A percentile compares a stretch with the other conserved stretches of the same genome.
These are phyloP conservation scores for Eledone cirrhosa DNA, from an alignment of 2,888 invertebrate species.

Conservation along the genomic window DNA sequence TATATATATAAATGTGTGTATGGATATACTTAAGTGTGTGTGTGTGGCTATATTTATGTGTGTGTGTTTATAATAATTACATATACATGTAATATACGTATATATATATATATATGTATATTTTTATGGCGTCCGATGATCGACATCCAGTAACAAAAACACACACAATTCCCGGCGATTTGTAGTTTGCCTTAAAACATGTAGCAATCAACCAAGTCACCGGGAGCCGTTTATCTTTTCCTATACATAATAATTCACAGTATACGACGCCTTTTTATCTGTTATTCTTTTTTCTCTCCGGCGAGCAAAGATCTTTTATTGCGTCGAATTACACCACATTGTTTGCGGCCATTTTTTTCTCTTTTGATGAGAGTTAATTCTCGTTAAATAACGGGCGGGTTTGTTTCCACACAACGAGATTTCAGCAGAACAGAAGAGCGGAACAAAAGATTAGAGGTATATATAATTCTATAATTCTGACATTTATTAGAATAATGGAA, in stretches of 20 bases:
- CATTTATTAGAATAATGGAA: background rate
- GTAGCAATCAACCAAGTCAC: constrained; percentile 1
- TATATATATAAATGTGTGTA: too few species aligned
- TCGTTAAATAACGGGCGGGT: constrained; percentile 26
- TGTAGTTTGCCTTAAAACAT: constrained; percentile 3
- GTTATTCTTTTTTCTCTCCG: background rate
- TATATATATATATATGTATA: background rate
- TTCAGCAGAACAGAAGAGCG: background rate
- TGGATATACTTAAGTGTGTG: too few species aligned
- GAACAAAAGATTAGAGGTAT: background rate
- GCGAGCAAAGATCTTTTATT: constrained; percentile 16
- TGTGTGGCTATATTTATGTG: too few species aligned
- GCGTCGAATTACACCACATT: constrained; percentile 26
- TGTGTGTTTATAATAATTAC: too few species aligned
- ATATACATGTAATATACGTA: too few species aligned
- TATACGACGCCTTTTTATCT: constrained; percentile 5
- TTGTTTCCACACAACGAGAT: constrained; percentile 17
- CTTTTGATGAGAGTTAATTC: constrained; percentile 24
- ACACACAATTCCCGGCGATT: constrained; percentile 22
- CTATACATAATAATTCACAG: background rate
- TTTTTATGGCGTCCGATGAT: constrained; percentile 25
- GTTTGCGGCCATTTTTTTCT: constrained; percentile 25
- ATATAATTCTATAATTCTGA: background rate
- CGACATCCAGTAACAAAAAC: constrained; percentile 13
- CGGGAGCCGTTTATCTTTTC: background rate